Evolutionary conservation across 2,113 vertebrate species (phyloP).

Genomic region (Laterallus jamaicensis): DNA sequence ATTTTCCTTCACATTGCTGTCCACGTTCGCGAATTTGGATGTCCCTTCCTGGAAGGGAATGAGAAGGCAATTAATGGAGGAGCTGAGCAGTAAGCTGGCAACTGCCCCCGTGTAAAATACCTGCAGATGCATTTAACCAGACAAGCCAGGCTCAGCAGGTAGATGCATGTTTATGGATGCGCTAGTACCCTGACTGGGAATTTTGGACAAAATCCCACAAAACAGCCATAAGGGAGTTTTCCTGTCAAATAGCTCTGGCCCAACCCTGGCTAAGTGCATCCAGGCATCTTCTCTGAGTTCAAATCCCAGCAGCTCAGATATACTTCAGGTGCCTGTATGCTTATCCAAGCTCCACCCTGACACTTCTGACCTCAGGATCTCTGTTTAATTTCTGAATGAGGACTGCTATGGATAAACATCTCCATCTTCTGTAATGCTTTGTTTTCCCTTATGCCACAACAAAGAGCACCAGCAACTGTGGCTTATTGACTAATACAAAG

Average conservation of each 20-base stretch:
- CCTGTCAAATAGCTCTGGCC: background rate
- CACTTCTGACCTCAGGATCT: background rate
- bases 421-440: background rate
- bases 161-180: no score
- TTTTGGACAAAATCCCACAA: background rate
- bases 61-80: background rate
- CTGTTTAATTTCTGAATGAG: background rate
- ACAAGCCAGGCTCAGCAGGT: background rate
- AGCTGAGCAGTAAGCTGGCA: background rate
- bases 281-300: background rate
- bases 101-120: background rate
- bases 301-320: background rate
- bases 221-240: background rate
- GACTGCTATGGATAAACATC: background rate
- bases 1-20: conserved; percentile 92
- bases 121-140: background rate
- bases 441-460: background rate
- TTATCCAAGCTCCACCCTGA: background rate
- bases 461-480: background rate
- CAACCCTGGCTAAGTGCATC: background rate
- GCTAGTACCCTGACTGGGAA: background rate
- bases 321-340: background rate
- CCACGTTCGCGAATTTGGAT: conserved; percentile 93
- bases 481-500: conserved; percentile 53
- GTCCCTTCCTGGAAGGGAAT: conserved; percentile 86